A percentile compares a stretch with the other conserved stretches of the same genome.
These are phyloP conservation scores for Lithodes maja DNA, from an alignment of 2,888 invertebrate genomes.

Conservation along the genomic window DNA sequence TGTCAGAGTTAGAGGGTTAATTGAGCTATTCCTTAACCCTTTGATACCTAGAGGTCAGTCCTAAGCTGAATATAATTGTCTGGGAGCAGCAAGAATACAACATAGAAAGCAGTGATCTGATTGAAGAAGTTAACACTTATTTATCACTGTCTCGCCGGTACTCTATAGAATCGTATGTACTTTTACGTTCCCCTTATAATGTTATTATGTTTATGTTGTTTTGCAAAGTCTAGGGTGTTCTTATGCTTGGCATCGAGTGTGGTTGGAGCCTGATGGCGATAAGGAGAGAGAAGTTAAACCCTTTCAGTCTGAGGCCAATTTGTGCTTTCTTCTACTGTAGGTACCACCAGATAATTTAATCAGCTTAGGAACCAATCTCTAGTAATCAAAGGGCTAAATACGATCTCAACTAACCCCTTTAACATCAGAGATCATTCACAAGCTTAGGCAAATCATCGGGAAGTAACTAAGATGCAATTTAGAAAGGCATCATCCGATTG, in stretches of 20 bases:
- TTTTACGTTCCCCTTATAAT: conserved; percentile 22
- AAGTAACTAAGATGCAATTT: too few species aligned
- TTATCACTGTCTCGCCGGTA: conserved; percentile 5
- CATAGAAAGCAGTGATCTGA: not conserved
- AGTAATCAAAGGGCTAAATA: too few species aligned
- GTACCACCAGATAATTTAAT: not conserved
- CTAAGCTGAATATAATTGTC: too few species aligned
- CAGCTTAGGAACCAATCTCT: too few species aligned
- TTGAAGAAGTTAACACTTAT: not conserved
- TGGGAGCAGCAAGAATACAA: not conserved
- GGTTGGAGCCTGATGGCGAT: not conserved
- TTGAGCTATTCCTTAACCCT: too few species aligned
- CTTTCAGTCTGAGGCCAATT: not conserved
- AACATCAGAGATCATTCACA: too few species aligned
- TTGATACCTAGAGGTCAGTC: too few species aligned
- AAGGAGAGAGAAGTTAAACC: not conserved
- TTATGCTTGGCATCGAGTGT: not conserved
- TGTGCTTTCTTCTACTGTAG: not conserved
- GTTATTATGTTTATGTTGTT: conserved; percentile 2
- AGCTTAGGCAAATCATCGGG: too few species aligned
- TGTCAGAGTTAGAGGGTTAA: too few species aligned
- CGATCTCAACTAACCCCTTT: too few species aligned
- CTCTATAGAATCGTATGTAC: not conserved
- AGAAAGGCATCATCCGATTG: too few species aligned
- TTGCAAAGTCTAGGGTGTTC: conserved; percentile 12